Conservation (phyloP, 2,113 vertebrate genomes). For the Odocoileus hemionus region DNA sequence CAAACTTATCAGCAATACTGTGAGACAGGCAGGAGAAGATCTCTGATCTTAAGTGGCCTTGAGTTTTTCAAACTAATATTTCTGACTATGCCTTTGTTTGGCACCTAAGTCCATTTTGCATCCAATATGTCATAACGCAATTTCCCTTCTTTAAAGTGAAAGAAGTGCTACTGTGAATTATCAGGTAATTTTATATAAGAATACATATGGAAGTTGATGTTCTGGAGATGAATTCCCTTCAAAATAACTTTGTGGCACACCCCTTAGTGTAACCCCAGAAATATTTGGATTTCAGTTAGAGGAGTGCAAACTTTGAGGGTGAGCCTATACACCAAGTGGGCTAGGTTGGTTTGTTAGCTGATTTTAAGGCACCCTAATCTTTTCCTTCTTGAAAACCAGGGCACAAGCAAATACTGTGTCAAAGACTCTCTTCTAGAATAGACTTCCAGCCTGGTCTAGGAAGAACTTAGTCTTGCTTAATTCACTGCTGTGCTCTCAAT, state of each 20-base stretch:
- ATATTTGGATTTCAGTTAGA: neutral
- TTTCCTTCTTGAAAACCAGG: neutral
- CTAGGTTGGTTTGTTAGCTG: neutral
- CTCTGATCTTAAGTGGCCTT: neutral
- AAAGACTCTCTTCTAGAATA: constrained; percentile 11
- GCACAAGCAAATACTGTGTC: neutral
- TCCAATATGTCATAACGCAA: neutral
- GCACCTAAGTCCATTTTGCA: neutral
- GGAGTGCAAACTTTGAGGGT: neutral
- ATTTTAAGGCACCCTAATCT: neutral
- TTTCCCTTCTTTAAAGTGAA: neutral
- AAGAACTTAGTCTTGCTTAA: neutral
- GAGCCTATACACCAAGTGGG: neutral
- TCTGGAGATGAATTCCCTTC: constrained; percentile 1
- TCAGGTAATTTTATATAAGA: neutral
- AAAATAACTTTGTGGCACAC: neutral
- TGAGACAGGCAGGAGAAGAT: neutral
- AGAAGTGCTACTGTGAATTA: neutral
- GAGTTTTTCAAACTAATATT: neutral
- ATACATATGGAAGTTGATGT: neutral
- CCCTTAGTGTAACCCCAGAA: neutral
- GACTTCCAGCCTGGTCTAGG: neutral
- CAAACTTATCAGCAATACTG: neutral
- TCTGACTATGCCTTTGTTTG: neutral
- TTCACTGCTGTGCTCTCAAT: neutral